Evolutionary conservation across 1,140 invertebrate genomes (phyloP).

Genomic region (Orussus abietinus): DNA sequence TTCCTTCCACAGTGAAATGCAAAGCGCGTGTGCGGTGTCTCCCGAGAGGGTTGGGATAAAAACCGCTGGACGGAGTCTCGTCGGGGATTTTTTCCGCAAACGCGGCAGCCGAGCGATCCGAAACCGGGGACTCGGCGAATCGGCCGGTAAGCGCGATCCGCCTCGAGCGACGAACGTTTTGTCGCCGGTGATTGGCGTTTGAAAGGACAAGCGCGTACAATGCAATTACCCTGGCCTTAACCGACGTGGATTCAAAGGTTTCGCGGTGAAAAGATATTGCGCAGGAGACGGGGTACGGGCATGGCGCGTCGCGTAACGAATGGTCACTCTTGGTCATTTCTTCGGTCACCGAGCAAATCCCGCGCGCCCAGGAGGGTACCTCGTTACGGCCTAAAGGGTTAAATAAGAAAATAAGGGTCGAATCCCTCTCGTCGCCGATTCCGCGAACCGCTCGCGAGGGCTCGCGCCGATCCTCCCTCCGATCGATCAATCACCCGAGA

Average conservation of each 20-base stretch:
- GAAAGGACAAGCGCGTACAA: constrained; percentile 53
- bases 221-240: constrained; percentile 51
- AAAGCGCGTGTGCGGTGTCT: no score
- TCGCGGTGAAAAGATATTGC: constrained; percentile 26
- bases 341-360: constrained; percentile 9
- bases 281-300: no score
- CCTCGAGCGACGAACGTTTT: constrained; percentile 48
- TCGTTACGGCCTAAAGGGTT: constrained; percentile 19
- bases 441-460: no score
- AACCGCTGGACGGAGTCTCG: no score
- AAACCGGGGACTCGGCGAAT: neutral
- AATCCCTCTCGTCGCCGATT: constrained; percentile 17
- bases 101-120: no score
- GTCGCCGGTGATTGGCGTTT: constrained; percentile 53
- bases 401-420: neutral
- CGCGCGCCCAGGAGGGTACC: constrained; percentile 15
- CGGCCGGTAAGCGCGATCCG: neutral
- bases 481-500: no score
- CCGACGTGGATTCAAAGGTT: constrained; percentile 34
- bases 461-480: no score
- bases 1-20: no score
- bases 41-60: no score
- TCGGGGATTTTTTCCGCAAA: no score
- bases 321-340: constrained; percentile 10
- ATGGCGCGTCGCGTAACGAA: constrained; percentile 18